Base-by-base conservation (phyloP, 1,140 invertebrate genomes). In the Panagrolaimus sp. region DNA sequence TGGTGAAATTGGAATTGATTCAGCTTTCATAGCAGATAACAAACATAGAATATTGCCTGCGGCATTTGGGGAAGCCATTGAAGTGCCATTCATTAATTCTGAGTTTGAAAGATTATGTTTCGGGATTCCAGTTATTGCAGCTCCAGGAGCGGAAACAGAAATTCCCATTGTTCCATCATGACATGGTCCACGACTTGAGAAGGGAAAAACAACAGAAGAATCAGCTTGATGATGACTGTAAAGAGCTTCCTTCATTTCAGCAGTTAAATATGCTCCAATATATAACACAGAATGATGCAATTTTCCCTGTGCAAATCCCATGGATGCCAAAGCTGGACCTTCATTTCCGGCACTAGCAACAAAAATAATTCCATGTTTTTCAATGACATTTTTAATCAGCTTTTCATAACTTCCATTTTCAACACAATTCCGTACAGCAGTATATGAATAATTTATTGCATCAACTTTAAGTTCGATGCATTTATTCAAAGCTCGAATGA, bases 401-500 rank as follows among this genome's bases (percentile, higher is more conserved):
- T 92, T 89, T 52, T 90, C 90, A 55, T 94, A 86, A 65, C 74
- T 92, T 91, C 94, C 92, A n/a, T 89, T 85, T 84, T 92, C 90
- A 2, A 89, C 88, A 90, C 91, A 94, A 85, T 94, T 90, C 14
- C 91, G 88, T 77, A 91, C 90, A 85, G 98, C 94, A 24, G 94
- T 94, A 81, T 96, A 98, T 81, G 93, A 96, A 91, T 96, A 96
- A 84, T 98, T 98, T 67, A 97, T 91, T 0, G 96, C 89, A 83
- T 97, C 90, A 72, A 85, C 84, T 38, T 38, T 69, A 85, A 84
- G 71, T 58, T 87, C 84, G 62, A 86, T 85, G 15, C 85, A 84
- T 73, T 83, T 83, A 32, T 86, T 89, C 2, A 98, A 81, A 0
- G 91, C 91, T 0, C 92, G 90, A 15, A 93, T 38, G 2, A 38